phyloP scores from a whole-genome alignment of 2,888 invertebrate genomes.

The Hirtodrosophila confusa region DNA sequence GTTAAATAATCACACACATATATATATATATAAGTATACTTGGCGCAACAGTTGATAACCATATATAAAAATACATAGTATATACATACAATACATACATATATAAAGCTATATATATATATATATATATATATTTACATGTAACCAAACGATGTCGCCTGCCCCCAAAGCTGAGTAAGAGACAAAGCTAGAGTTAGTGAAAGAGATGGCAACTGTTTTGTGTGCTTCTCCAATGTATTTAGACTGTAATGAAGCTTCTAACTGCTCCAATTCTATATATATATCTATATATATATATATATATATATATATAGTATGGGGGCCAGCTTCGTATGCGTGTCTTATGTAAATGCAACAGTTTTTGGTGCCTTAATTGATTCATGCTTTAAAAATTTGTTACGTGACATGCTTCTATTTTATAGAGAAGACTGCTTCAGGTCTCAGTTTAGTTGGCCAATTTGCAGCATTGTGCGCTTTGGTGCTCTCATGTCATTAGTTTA shows the following conservation, averaged over 20 bases:
- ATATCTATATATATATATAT: neutral
- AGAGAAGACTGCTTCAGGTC: conserved; percentile 27
- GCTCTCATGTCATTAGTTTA: conserved; percentile 47
- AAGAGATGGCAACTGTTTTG: conserved; percentile 19
- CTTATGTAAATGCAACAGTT: conserved; percentile 35
- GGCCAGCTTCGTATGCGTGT: conserved; percentile 18
- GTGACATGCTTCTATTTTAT: conserved; percentile 23
- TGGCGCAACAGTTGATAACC: conserved; percentile 34
- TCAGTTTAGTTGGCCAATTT: conserved; percentile 1
- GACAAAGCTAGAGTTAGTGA: neutral
- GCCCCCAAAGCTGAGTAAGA: conserved; percentile 10
- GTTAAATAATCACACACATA: conserved; percentile 38
- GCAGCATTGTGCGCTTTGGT: conserved; percentile 13
- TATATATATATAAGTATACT: conserved; percentile 21
- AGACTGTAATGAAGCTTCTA: conserved; percentile 12
- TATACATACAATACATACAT: conserved; percentile 19
- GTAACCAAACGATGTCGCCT: conserved; percentile 36
- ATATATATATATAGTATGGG: conserved; percentile 22
- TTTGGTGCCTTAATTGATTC: conserved; percentile 59
- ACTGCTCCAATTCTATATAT: no score
- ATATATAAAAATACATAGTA: conserved; percentile 17
- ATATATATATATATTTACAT: conserved; percentile 26
- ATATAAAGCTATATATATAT: conserved; percentile 18
- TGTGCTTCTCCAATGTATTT: conserved; percentile 9
- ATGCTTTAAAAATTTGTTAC: conserved; percentile 52